Percentiles rank a stretch among this genome's conserved stretches.
phyloP scores from a whole-genome alignment of 2,888 invertebrate genomes.

The Orchesellides sinensis region DNA sequence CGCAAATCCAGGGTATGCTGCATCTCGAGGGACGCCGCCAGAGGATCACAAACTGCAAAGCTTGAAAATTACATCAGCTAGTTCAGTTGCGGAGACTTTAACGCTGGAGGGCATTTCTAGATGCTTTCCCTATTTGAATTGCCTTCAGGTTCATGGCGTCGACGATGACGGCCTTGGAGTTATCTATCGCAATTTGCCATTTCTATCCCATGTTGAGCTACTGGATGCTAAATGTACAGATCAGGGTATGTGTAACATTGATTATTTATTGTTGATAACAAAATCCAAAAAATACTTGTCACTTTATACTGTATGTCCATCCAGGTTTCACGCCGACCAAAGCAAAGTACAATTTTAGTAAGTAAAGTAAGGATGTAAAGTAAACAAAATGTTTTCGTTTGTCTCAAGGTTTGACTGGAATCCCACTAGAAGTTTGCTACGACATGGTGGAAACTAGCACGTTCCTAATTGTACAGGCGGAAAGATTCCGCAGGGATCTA shows the following conservation, averaged over 20 bases:
- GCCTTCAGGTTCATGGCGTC: constrained; percentile 58
- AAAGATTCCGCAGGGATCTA: constrained; percentile 63
- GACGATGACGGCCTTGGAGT: constrained; percentile 70
- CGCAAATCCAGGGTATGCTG: not conserved
- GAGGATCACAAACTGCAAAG: constrained; percentile 45
- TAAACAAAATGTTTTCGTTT: not conserved
- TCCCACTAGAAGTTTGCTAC: constrained; percentile 68
- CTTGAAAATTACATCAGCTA: constrained; percentile 29
- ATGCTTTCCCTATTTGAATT: constrained; percentile 63
- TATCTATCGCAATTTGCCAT: constrained; percentile 70
- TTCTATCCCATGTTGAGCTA: constrained; percentile 59
- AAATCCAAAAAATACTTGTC: too few species aligned
- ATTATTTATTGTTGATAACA: constrained; percentile 6
- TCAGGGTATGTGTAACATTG: too few species aligned
- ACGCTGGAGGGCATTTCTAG: constrained; percentile 55
- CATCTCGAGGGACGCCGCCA: not conserved
- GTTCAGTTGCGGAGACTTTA: constrained; percentile 28
- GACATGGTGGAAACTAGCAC: constrained; percentile 72
- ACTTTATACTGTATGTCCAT: too few species aligned
- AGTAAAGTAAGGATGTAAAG: not conserved
- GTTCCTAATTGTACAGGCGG: constrained; percentile 64
- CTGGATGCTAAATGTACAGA: constrained; percentile 64
- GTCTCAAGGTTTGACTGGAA: constrained; percentile 61
- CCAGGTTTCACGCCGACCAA: too few species aligned
- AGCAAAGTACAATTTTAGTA: too few species aligned